These are phyloP conservation scores for Cydia amplana DNA, from an alignment of 1,140 invertebrate genomes.

Conservation along the genomic window DNA sequence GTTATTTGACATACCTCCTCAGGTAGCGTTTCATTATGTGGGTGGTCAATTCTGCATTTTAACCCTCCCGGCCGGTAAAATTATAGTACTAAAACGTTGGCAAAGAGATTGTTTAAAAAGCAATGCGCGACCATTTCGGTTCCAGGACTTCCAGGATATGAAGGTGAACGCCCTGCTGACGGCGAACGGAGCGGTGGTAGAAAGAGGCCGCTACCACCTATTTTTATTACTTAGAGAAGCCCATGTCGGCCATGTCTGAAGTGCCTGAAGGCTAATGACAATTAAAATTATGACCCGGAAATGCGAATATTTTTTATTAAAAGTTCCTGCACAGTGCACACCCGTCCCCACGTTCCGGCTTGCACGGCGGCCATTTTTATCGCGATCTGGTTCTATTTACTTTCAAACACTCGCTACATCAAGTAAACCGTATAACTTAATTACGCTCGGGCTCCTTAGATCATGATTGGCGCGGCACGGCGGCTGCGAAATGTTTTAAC, in stretches of 20 bases:
- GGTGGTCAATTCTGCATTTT: no score
- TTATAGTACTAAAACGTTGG: not conserved
- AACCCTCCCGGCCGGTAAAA: not conserved
- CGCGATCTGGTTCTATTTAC: constrained; percentile 14
- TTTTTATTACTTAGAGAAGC: no score
- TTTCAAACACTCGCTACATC: constrained; percentile 24
- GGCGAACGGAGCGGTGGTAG: no score
- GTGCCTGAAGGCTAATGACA: no score
- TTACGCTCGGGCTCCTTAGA: constrained; percentile 28
- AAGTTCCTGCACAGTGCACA: not conserved
- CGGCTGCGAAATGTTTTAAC: constrained; percentile 24
- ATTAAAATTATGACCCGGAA: no score
- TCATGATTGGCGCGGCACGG: constrained; percentile 15
- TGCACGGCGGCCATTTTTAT: constrained; percentile 19
- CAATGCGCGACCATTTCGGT: no score
- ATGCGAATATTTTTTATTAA: not conserved
- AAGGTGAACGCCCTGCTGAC: no score
- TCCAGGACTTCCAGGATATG: no score
- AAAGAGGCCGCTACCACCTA: no score
- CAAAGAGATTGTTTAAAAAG: no score
- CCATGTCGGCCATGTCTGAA: no score
- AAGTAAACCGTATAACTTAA: constrained; percentile 30
- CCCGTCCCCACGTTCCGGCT: not conserved
- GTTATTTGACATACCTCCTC: not conserved
- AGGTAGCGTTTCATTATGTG: not conserved